Evolutionary conservation across 2,113 vertebrate genomes (phyloP), one percentile per base, ranked within the genome.

Genomic region (Corynorhinus townsendii): DNA sequence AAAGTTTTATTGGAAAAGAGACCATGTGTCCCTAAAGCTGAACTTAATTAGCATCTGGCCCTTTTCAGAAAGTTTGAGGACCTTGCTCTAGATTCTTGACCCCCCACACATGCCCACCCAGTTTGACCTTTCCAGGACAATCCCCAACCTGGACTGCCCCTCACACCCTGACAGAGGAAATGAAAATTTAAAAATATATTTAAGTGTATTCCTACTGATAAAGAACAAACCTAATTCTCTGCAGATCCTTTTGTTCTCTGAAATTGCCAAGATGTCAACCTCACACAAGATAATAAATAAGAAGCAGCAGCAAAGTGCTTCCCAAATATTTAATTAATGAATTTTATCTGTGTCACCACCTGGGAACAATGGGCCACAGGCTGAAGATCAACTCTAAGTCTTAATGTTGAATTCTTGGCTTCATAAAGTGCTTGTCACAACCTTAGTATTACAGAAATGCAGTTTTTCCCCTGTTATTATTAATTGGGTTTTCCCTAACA

Each of bases 251-350:
- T 97, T 97, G 93, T 97, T 94, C 96, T 97, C 79, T n/a, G 66
- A 90, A 96, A 92, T 30, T 96, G 85, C 94, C 85, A 92, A 87
- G 92, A 95, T 84, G 95, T 95, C 96, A 96, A 64, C 73, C 47
- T 86, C 28, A 56, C 45, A 72, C 64, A 69, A 96, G 95, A 85
- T 97, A 92, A 96, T 92, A 97, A 91, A 96, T 96, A 94, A 96
- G 84, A 94, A 94, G 85, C 88, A 86, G 16, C 40, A 76, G 94
- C 80, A 77, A 19, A 90, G 91, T 35, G 87, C 89, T 93, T 94
- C 84, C 94, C 95, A 97, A 97, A 95, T 96, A 97, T 95, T 97
- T 96, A 96, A 97, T 97, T 95, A 96, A 96, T 77, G 85, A 43
- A 73, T 95, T 95, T 97, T 69, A 93, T 96, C 97, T 95, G 96